Evolutionary conservation across 2,113 vertebrate genomes (phyloP), one percentile per base, ranked within the genome.

Genomic region (Rattus norvegicus): DNA sequence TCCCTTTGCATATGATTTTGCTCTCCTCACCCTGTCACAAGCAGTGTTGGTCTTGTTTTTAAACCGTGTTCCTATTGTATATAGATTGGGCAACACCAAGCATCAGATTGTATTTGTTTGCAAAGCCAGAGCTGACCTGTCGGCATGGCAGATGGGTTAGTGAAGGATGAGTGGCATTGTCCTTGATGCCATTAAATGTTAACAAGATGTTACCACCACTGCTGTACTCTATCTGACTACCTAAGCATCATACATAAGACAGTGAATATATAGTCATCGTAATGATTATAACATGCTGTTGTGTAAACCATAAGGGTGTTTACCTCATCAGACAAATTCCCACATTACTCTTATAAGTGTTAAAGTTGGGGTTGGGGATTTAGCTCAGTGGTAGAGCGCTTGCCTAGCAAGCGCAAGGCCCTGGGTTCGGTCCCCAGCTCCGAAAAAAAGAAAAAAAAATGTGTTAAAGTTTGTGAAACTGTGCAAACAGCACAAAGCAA

Each of bases 341-440:
- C 67, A 93, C 54, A 94, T 70, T 84, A 80, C 89, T 90, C 39
- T 65, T 92, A 16, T 65, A 72, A 97, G 63, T 76, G 52, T 77
- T 54, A 54, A 54, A 54, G 11, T 54, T 54, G 7, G 4, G 7
- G 52, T 43, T 43, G 43, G 43, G 43, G 43, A 43, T 43, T 43
- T 43, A 43, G 43, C 43, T 43, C 43, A 43, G 43, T 43, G 43
- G 43, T 43, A 43, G 43, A 43, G 43, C 43, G 43, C 43, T 43
- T 43, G 43, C 43, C 43, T 43, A 43, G 43, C 43, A 43, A 43
- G 43, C 43, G 43, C 43, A 43, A 43, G 43, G 43, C 43, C 43
- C 43, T 43, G 43, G 43, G 43, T 43, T 43, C 43, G 43, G 43
- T 43, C 43, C 43, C 43, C 43, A 43, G 43, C 43, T 43, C 43